phyloP scores from a whole-genome alignment of 2,888 invertebrate genomes.

The Fragum fragum region DNA sequence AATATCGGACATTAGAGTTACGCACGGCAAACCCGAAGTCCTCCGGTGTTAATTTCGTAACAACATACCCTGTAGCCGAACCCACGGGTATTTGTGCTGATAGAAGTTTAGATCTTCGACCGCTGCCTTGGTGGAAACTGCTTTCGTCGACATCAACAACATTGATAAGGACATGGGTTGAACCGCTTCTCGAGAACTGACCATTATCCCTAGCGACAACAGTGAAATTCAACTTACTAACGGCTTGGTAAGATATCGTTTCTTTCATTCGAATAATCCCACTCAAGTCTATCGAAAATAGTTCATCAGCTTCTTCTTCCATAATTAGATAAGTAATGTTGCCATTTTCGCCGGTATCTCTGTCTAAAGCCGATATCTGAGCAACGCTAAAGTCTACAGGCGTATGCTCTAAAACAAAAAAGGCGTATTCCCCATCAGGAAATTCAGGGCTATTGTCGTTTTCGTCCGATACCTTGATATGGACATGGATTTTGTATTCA shows the following conservation, averaged over 20 bases:
- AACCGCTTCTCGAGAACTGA: constrained; percentile 46
- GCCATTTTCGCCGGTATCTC: constrained; percentile 69
- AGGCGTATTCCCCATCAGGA: constrained; percentile 31
- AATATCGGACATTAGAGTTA: constrained; percentile 48
- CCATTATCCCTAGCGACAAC: constrained; percentile 66
- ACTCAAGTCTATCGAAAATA: constrained; percentile 55
- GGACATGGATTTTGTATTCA: constrained; percentile 53
- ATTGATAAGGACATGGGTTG: constrained; percentile 53
- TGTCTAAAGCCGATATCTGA: constrained; percentile 68
- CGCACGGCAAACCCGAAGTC: constrained; percentile 61
- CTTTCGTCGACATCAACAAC: constrained; percentile 64
- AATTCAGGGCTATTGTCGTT: constrained; percentile 76
- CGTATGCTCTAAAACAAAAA: constrained; percentile 70
- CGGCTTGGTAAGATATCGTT: constrained; percentile 60
- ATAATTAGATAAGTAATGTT: constrained; percentile 59
- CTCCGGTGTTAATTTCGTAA: constrained; percentile 56
- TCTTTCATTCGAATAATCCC: constrained; percentile 57
- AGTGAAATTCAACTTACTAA: constrained; percentile 52
- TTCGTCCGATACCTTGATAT: constrained; percentile 69
- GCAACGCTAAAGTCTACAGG: constrained; percentile 71
- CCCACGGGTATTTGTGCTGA: constrained; percentile 62
- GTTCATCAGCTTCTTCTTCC: constrained; percentile 38
- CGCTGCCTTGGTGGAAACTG: constrained; percentile 30
- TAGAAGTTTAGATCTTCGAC: constrained; percentile 47
- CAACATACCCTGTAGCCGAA: constrained; percentile 58